Evolutionary conservation across 1,140 invertebrate species (phyloP), one percentile per base, ranked within the genome.

Genomic region (Micrasema minimum): DNA sequence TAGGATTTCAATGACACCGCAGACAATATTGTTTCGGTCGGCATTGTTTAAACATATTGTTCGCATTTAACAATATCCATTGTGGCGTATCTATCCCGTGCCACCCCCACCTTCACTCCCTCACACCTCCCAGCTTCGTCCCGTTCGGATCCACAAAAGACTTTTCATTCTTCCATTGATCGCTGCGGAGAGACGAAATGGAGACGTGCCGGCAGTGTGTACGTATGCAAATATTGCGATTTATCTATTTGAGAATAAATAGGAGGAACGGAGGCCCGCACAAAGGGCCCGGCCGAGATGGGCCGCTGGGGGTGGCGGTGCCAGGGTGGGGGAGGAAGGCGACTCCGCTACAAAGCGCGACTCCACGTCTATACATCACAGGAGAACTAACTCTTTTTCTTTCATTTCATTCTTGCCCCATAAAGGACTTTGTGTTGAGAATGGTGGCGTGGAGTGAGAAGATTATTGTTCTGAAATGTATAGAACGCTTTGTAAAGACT

Each of bases 381-480:
- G 66, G 69, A 72, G 71, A 75, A 75, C 74, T 75, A 75, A 75
- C 74, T 75, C 74, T 75, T 75, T 75, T 75, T 75, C 74, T 75
- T 75, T 75, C 74, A 71, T 75, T 75, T 72, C 74, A 75, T 72
- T 75, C 74, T 75, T 72, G 74, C 67, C 67, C 74, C 71, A 75
- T 75, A 75, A 75, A 75, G 74, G 71, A 72, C 74, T 70, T 75
- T 75, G 73, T 75, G 73, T 75, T 61, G 73, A 75, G 73, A 75
- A 75, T 66, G 67, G 70, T 45, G 70, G 62, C 62, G 70, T 75
- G 73, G 73, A 75, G 70, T 75, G 74, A 75, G 74, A 71, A 72
- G 74, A 75, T 75, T 75, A 75, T 75, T 75, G 74, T 75, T 75
- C 74, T 75, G 71, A 72, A 75, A 75, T 75, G 74, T 75, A 75